Evolutionary conservation across 35 echinoderm and acorn worm genomes (phyloP).

Genomic region (Antedon bifida): DNA sequence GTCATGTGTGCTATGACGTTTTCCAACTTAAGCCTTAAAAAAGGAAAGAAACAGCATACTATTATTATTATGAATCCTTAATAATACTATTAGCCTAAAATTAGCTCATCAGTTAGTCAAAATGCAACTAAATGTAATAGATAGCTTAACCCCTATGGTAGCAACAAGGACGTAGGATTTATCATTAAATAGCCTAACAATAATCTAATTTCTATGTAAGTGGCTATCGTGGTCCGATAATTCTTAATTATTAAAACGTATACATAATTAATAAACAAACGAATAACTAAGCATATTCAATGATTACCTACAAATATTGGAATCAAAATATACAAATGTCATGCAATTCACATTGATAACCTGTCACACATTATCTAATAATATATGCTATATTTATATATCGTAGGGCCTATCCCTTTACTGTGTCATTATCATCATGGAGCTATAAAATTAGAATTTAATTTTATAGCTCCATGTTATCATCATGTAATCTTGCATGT

Average conservation of each 20-base stretch:
- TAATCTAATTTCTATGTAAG: background rate
- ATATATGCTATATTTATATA: no score
- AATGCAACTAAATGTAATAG: background rate
- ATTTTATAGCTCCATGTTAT: no score
- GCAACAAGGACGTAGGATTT: background rate
- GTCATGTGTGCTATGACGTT: background rate
- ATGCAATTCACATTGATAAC: no score
- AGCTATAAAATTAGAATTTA: no score
- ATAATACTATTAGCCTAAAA: slow-evolving; percentile 2
- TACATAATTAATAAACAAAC: background rate
- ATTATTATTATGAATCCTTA: background rate
- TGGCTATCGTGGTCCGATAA: background rate
- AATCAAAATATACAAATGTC: no score
- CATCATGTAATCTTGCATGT: no score
- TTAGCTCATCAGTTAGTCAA: background rate
- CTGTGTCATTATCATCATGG: no score
- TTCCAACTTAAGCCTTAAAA: background rate
- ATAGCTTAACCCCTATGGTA: background rate
- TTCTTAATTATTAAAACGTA: background rate
- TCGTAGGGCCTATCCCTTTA: no score
- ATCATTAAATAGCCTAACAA: background rate
- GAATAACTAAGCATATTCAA: no score
- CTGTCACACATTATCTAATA: no score
- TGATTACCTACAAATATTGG: no score
- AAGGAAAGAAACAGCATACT: background rate